These are phyloP conservation scores for Nibea coibor DNA, from an alignment of 2,113 vertebrate species.

Conservation along the genomic window DNA sequence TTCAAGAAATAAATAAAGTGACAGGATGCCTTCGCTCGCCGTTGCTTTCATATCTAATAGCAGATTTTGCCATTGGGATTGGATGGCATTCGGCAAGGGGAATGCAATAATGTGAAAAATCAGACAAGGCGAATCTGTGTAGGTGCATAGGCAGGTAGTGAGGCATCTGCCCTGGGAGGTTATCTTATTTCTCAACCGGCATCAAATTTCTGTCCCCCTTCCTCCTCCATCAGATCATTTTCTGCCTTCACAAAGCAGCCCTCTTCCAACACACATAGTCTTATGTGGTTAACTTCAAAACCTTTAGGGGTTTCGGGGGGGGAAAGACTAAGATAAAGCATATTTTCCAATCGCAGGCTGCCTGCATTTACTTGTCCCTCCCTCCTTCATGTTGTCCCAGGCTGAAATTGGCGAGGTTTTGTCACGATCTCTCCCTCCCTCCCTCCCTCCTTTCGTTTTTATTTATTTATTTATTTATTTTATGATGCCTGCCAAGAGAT, in stretches of 20 bases:
- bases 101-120: slow-evolving; percentile 27
- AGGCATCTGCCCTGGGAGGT: slow-evolving; percentile 20
- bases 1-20: slow-evolving; percentile 1
- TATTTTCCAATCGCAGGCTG: slow-evolving; percentile 45
- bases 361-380: slow-evolving; percentile 49
- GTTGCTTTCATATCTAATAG: neutral
- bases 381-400: slow-evolving; percentile 59
- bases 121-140: neutral
- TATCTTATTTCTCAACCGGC: slow-evolving; percentile 55
- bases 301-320: slow-evolving; percentile 42
- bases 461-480: slow-evolving; percentile 33
- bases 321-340: slow-evolving; percentile 53
- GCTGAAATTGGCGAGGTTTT: slow-evolving; percentile 61
- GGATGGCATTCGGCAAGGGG: slow-evolving; percentile 6
- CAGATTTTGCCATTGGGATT: slow-evolving; percentile 17
- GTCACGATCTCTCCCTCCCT: slow-evolving; percentile 39
- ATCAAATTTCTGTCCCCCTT: slow-evolving; percentile 51
- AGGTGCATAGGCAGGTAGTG: slow-evolving; percentile 19
- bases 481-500: slow-evolving; percentile 53
- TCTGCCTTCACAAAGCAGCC: slow-evolving; percentile 38
- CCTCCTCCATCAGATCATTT: slow-evolving; percentile 51
- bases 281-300: slow-evolving; percentile 49
- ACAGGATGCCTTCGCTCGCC: neutral
- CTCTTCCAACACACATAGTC: slow-evolving; percentile 28
- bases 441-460: neutral